Conservation (phyloP, 2,113 vertebrate genomes). For the Etheostoma spectabile region DNA sequence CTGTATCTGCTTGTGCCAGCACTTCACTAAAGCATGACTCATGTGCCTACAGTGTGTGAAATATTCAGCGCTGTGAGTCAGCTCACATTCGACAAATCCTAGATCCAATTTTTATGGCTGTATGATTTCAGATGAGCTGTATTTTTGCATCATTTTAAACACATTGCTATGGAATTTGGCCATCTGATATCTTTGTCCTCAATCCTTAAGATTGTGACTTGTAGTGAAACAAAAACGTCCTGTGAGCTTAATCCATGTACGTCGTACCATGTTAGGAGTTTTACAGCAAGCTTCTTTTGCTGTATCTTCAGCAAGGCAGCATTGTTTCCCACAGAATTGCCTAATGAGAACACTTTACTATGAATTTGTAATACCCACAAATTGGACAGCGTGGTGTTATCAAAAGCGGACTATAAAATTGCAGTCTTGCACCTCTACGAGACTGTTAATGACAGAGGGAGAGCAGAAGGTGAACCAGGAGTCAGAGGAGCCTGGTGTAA, state of each 20-base stretch:
- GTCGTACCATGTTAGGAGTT: neutral
- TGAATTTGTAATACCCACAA: constrained; percentile 34
- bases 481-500: constrained; percentile 59
- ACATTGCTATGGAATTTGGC: neutral
- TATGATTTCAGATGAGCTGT: neutral
- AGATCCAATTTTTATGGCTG: neutral
- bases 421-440: constrained; percentile 15
- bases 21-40: constrained; percentile 4
- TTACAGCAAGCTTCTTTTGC: neutral
- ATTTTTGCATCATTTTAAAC: neutral
- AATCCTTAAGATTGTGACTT: neutral
- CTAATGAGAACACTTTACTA: constrained; percentile 33
- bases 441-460: constrained; percentile 54
- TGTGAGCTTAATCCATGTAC: neutral
- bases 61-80: neutral
- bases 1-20: constrained; percentile 16
- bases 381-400: constrained; percentile 41
- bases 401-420: constrained; percentile 47
- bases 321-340: constrained; percentile 7
- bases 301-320: neutral
- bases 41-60: neutral
- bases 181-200: neutral
- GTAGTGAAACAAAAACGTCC: neutral
- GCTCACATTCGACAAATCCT: neutral
- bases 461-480: constrained; percentile 58